Evolutionary conservation across 2,888 invertebrate species (phyloP), one percentile per base, ranked within the genome.

Genomic region (Falcaria lacertinaria): DNA sequence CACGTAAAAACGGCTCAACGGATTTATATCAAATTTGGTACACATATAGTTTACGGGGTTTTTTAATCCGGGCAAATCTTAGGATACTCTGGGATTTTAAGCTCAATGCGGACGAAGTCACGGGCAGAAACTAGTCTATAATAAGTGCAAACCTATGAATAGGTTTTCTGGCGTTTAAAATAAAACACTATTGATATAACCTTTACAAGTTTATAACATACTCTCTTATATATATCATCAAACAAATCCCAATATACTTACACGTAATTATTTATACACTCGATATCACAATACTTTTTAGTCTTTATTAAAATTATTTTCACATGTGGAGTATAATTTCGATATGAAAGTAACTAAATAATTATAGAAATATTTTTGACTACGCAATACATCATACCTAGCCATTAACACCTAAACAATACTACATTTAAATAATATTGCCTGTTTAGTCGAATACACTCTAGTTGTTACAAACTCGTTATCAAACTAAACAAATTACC

Each of bases 271-370:
- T 55, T 69, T 73, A 71, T 69, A 79, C 73, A 74, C 54, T 76
- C 71, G 67, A 82, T 87, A 87, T 87, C 87, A 87, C 87, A 87
- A 84, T 87, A 87, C 75, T 85, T 80, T 48, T 74, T 76, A 85
- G 81, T 84, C 83, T 83, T 83, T 75, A 74, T 69, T 69, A 66
- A 68, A 69, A 66, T 48, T 59, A 62, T 44, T 42, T 52, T 47
- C 48, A 50, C 42, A 56, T 41, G 41, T 48, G 47, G 38, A 42
- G 16, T 35, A 36, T 35, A n/a, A 33, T 25, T 15, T 17, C 13
- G 14, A 14, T 14, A 37, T 37, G 14, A 33, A 6, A 33, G 14
- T 33, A 16, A 6, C 15, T 15, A 7, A 37, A 37, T 17, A 22
- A 36, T 19, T 17, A 36, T 19, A 36, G 19, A n/a, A 37, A 25